Conservation (phyloP, 2,797 vertebrate species). For the Podarcis lilfordi region DNA sequence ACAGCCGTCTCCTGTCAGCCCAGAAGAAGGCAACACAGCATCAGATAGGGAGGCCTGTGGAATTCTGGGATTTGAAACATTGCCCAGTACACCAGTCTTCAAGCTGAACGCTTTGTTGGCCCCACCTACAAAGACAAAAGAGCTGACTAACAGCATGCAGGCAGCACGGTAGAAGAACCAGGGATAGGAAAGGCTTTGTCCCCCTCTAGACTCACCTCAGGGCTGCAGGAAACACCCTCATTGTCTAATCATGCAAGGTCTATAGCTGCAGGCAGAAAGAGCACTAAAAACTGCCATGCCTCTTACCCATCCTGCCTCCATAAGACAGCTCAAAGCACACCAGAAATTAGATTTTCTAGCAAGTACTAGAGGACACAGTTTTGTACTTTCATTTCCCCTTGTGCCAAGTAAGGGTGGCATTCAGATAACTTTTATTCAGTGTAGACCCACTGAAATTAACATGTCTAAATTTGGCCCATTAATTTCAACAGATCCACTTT, state of each 20-base stretch:
- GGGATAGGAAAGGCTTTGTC: not conserved
- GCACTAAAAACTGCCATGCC: not conserved
- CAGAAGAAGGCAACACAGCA: slow-evolving; percentile 69
- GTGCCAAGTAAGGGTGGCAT: too few relatives aligned
- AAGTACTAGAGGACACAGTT: not conserved
- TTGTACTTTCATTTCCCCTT: not conserved
- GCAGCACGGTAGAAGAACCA: not conserved
- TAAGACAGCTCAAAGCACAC: not conserved
- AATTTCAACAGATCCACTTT: too few relatives aligned
- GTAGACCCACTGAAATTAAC: too few relatives aligned
- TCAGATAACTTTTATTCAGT: too few relatives aligned
- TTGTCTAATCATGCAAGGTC: not conserved
- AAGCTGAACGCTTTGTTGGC: slow-evolving; percentile 82
- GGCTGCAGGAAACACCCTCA: not conserved
- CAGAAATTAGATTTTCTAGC: not conserved
- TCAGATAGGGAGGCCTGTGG: slow-evolving; percentile 72
- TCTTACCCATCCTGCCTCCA: not conserved
- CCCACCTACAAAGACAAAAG: slow-evolving; percentile 59
- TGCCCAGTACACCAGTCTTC: slow-evolving; percentile 78
- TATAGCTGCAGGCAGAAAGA: slow-evolving; percentile 33
- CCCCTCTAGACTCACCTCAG: not conserved
- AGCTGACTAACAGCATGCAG: too few relatives aligned
- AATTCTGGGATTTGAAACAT: slow-evolving; percentile 76
- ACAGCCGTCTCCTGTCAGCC: slow-evolving; percentile 82
- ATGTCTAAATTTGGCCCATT: too few relatives aligned